Base-by-base conservation (phyloP, 2,113 vertebrate species). In the Xiphophorus maculatus region DNA sequence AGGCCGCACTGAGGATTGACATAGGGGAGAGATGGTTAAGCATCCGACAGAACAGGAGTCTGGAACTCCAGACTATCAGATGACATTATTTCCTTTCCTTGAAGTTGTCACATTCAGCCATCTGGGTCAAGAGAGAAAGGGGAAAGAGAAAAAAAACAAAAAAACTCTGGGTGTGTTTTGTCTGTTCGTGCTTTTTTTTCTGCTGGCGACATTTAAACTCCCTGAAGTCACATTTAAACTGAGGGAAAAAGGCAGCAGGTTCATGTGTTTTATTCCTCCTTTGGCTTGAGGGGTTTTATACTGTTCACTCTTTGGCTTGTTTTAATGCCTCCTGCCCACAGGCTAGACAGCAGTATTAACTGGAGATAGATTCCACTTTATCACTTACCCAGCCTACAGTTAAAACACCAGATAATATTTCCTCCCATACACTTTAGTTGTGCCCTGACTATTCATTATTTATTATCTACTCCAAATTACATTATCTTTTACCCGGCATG, bases 371-470 rank as follows among this genome's bases (percentile, higher is more conserved):
- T 82, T 58, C 76, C 88, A 89, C 88, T 92, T 91, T 80, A 93
- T 93, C 89, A 90, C 83, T 85, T 81, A 87, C 72, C 71, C 83
- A 77, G 82, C 83, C 87, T 81, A 85, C 88, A 87, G 84, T 92
- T 93, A 92, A 91, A 93, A 91, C 90, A 92, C 83, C 89, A 87
- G 89, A 93, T 93, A 89, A 93, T 92, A 93, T 92, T 92, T 93
- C 90, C 91, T 89, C 82, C 90, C 87, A 80, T 93, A 88, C 89
- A 92, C 88, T 93, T 90, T 81, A 88, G 84, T 73, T 78, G 80
- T 86, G 87, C 85, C 87, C 35, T 68, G 83, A 79, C 87, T 86
- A 91, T 93, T 91, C 84, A 93, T 93, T 93, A 92, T 93, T 93
- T 89, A 93, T 93, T 87, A 93, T 93, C 92, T 92, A 81, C 87